Base-by-base conservation (phyloP, 1,140 invertebrate genomes). In the Drosophila eugracilis region DNA sequence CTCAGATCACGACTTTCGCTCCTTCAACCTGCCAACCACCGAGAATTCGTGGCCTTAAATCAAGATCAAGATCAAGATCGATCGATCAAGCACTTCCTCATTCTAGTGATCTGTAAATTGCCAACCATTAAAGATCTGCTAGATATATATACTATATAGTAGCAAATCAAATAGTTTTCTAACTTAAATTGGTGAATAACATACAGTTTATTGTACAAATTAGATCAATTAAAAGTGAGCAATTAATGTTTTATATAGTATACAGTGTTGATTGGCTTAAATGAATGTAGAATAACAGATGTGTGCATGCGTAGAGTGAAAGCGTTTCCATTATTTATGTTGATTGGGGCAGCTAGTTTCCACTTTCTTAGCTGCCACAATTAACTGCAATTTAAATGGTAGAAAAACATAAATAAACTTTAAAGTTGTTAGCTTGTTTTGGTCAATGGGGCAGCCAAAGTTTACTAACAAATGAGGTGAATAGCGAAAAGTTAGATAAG, bases 1-100 rank as follows among this genome's bases (percentile, higher is more conserved):
- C 7, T 7, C 3, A 6, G 41, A 47, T 65, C 60, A 65, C 60
- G 60, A 65, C 60, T 65, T 62, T 65, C 30, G 60, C 60, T 65
- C 60, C 55, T 36, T 62, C 60, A 47, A 65, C 60, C 41, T 65
- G 60, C 34, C 26, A 21, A 7, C 17, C 10, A n/a, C n/a, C 10
- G 4, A 24, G 19, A 36, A 3, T 21, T 57, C n/a, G 34, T 15
- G 48, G 10, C 5, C 21, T 3, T 19, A 21, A 21, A 24, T 34
- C 14, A 14, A 42, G 3, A 22, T 42, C 39, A n/a, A n/a, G n/a
- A n/a, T n/a, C n/a, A n/a, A n/a, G n/a, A n/a, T n/a, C n/a, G n/a
- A n/a, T n/a, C n/a, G n/a, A n/a, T n/a, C n/a, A n/a, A n/a, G 17
- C 19, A 42, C 39, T 42, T 42, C 39, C 39, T 42, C 12, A 12